Percentiles rank a stretch among this genome's conserved stretches.
phyloP scores from a whole-genome alignment of 2,113 vertebrate species.

The Poeciliopsis turrubarensis region DNA sequence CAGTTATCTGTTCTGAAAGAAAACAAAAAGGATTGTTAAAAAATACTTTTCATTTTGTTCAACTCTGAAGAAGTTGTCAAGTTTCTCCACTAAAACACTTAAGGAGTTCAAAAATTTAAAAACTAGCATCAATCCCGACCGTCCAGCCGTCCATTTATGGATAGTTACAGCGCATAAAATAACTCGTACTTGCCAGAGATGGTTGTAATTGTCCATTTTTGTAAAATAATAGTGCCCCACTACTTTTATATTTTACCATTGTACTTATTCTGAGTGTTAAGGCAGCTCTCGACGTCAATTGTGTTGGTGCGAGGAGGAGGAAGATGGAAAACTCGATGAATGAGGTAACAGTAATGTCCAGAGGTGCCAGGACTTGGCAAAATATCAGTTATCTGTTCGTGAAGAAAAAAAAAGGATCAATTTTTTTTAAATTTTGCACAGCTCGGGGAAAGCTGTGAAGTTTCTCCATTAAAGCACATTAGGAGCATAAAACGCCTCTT shows the following conservation, averaged over 20 bases:
- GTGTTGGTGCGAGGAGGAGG: neutral
- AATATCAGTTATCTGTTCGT: no score
- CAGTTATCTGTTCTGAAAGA: constrained; percentile 1
- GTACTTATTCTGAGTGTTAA: no score
- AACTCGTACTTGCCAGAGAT: no score
- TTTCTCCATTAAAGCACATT: neutral
- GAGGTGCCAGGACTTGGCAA: neutral
- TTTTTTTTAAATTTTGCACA: neutral
- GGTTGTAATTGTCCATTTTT: no score
- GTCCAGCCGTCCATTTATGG: no score
- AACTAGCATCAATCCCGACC: no score
- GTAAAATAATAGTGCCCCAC: no score
- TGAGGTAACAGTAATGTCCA: neutral
- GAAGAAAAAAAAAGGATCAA: neutral
- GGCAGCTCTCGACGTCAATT: neutral
- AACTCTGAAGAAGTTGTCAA: neutral
- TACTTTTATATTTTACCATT: no score
- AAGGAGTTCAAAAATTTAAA: neutral
- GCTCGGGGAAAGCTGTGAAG: neutral
- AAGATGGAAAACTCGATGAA: neutral
- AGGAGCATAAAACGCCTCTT: neutral
- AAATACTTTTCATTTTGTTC: neutral
- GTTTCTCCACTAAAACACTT: neutral
- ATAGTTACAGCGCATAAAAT: no score
- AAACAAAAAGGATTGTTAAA: neutral